Percentiles rank a stretch among this genome's conserved stretches.
Evolutionary conservation across 2,888 invertebrate species (phyloP).

Genomic region (Ophraella communa): DNA sequence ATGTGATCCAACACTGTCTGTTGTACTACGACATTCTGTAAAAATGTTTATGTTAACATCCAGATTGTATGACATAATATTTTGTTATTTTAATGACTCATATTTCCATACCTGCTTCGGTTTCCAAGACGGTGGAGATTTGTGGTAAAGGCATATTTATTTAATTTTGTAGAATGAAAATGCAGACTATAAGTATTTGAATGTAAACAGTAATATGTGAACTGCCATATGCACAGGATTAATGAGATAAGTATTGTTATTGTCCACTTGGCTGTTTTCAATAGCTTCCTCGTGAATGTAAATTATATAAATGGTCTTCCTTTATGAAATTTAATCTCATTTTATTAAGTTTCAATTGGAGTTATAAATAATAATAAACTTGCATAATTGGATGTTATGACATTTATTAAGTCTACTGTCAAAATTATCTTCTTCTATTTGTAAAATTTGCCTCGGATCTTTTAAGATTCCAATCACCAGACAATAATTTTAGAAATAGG

Average conservation of each 20-base stretch:
- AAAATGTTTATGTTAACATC: slow-evolving; percentile 33
- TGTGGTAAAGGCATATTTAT: slow-evolving; percentile 51
- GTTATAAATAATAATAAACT: slow-evolving; percentile 42
- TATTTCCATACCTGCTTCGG: slow-evolving; percentile 51
- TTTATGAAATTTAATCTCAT: slow-evolving; percentile 34
- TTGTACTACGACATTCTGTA: slow-evolving; percentile 60
- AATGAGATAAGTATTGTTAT: slow-evolving; percentile 14
- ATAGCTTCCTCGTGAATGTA: slow-evolving; percentile 15
- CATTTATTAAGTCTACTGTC: neutral
- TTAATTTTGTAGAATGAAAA: slow-evolving; percentile 30
- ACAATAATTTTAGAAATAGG: no score
- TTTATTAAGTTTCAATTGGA: slow-evolving; percentile 37
- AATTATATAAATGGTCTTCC: slow-evolving; percentile 17
- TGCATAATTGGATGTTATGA: slow-evolving; percentile 41
- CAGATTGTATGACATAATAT: slow-evolving; percentile 32
- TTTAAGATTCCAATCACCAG: no score
- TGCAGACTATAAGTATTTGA: slow-evolving; percentile 30
- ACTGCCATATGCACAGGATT: slow-evolving; percentile 14
- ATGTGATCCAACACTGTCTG: slow-evolving; percentile 69
- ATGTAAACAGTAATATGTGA: slow-evolving; percentile 31
- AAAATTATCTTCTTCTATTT: neutral
- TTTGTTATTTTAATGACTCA: slow-evolving; percentile 46
- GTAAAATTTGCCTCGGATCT: no score
- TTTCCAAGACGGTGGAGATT: slow-evolving; percentile 49
- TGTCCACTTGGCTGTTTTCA: slow-evolving; percentile 25